phyloP scores from a whole-genome alignment of 2,797 vertebrate species.

The Picus viridis region DNA sequence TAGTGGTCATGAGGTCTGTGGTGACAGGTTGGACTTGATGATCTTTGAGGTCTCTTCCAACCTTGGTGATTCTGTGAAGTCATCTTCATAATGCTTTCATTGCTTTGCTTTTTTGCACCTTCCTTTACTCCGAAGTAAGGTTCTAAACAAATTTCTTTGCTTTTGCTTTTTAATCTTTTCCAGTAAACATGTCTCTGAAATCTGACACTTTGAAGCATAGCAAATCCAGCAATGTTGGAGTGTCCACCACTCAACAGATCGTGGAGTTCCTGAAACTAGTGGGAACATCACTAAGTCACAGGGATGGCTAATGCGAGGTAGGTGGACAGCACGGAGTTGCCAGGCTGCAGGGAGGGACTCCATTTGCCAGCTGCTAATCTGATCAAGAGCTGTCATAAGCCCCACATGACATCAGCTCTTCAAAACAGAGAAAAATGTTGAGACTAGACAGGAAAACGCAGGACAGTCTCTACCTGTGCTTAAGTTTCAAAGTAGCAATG shows the following conservation, averaged over 20 bases:
- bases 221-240: neutral
- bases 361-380: neutral
- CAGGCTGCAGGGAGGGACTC: neutral
- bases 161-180: neutral
- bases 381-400: neutral
- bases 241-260: neutral
- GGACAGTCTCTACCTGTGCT: slow-evolving; percentile 6
- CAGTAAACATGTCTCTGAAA: neutral
- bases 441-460: slow-evolving; percentile 30
- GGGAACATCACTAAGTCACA: neutral
- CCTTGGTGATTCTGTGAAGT: no score
- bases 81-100: neutral
- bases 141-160: neutral
- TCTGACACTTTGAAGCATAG: neutral
- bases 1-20: no score
- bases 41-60: no score
- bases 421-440: neutral
- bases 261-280: neutral
- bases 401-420: neutral
- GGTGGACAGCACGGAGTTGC: neutral
- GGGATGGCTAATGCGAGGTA: neutral
- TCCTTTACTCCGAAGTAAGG: neutral
- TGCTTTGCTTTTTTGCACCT: neutral
- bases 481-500: slow-evolving; percentile 9
- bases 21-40: no score